These are phyloP conservation scores for Sinopyrophorus schimmeli DNA, from an alignment of 2,888 invertebrate genomes.

Conservation along the genomic window DNA sequence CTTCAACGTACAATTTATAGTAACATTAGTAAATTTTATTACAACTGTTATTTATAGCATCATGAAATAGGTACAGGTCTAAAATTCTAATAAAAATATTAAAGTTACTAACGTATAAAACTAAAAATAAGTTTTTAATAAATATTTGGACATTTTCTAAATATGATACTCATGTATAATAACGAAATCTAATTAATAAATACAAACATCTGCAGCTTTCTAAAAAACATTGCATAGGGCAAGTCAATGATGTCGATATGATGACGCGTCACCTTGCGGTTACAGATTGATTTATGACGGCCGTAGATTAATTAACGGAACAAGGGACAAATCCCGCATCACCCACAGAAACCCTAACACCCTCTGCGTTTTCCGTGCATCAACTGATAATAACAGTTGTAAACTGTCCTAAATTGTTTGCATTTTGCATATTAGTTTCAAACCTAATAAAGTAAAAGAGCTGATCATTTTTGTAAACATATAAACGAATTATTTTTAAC, in stretches of 20 bases:
- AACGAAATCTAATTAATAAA: constrained; percentile 28
- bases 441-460: no score
- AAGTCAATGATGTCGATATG: constrained; percentile 57
- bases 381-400: constrained; percentile 40
- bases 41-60: no score
- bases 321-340: constrained; percentile 49
- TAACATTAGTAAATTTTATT: no score
- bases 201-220: constrained; percentile 31
- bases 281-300: constrained; percentile 56
- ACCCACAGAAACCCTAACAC: constrained; percentile 39
- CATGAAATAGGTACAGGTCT: no score
- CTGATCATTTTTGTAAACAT: no score
- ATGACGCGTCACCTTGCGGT: constrained; percentile 57
- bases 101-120: neutral
- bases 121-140: constrained; percentile 12
- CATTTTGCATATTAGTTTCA: no score
- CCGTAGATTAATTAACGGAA: constrained; percentile 53
- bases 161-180: constrained; percentile 17
- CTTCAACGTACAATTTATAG: no score
- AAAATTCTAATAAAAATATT: neutral
- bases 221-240: constrained; percentile 42
- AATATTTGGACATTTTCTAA: constrained; percentile 3
- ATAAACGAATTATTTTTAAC: no score
- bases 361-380: constrained; percentile 27
- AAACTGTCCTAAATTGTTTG: constrained; percentile 50